Base-by-base conservation (phyloP, 2,797 vertebrate genomes). In the Amblyraja radiata region DNA sequence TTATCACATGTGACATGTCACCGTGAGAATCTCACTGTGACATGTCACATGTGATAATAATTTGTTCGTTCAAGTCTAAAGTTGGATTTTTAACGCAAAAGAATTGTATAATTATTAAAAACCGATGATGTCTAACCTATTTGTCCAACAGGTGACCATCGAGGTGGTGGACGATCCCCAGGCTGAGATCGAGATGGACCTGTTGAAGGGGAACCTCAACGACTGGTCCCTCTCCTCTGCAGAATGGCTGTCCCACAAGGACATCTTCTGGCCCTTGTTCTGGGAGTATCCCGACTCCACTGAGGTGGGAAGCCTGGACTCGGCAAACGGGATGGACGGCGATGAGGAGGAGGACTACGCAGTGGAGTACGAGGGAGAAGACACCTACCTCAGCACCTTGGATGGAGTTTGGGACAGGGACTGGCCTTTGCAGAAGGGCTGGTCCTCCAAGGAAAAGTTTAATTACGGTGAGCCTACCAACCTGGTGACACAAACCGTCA, bases 211-310 rank as follows among this genome's bases (percentile, higher is more conserved):
- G 68, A 96, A 97, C 58, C 97, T 96, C 54, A 96, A 95, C 39
- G 96, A 96, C 94, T 98, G 97, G 98, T 97, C 97, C 28, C 95
- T 97, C 93, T 95, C 93, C 0, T 95, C 97, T 1, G 96, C 97
- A 11, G 96, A 97, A 93, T 98, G 97, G 97, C 81, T 95, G 39
- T 96, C 96, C 18, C 94, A 97, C 95, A 97, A 96, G 93, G 97
- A 97, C 93, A 94, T 98, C 36, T 98, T 98, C 95, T 98, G 97
- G 97, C 97, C 97, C 0, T 96, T 98, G 93, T 97, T 98, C 94
- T 98, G 97, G 98, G 97, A 97, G 93, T 97, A 97, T 94, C 96
- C 95, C 0, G 97, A 98, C 25, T 95, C 95, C 1, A 21, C 93
- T 10, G 95, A 96, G 93, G 96, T 94, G 5, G 93, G 94, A 28